Base-by-base conservation (phyloP, 64 coral and sea anemone genomes). In the Platygyra sinensis region DNA sequence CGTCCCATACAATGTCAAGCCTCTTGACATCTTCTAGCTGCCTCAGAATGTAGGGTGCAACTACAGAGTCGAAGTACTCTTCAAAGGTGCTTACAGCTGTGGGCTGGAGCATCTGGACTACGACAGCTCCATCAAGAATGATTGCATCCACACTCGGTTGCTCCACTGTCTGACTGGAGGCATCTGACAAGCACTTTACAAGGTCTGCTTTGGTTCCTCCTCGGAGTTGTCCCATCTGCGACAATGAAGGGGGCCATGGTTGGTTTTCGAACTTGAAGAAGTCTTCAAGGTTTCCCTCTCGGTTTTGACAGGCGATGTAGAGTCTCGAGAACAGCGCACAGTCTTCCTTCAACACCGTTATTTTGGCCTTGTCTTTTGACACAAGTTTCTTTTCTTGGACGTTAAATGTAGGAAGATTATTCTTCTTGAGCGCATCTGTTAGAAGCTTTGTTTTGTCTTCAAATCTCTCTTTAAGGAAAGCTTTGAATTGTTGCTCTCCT, bases 1-100 rank as follows among this genome's bases (percentile, higher is more conserved):
- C 60, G 15, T 89, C 87, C 76, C 87, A 89, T 10, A n/a, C n/a
- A n/a, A 79, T 74, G 71, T 71, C 87, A 89, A 80, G 30, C 54
- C 76, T 89, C 12, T 69, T 79, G 14, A 42, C 75, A 8, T 13
- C 13, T 71, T 77, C 55, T n/a, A 67, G 52, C 17, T 64, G 32
- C 54, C 67, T 76, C 54, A 57, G 54, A 9, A 89, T 36, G 32
- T 77, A 65, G 8, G 87, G 87, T 3, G 87, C 72, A 76, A 89
- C 62, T 20, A 77, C n/a, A 29, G 49, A 74, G 72, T 88, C 42
- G 29, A 76, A 76, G 52, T 88, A 75, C 25, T 88, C 86, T 88
- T 88, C 86, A 74, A 88, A 75, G 59, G 69, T 88, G 67, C 71
- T 52, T 15, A n/a, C 86, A 59, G 86, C 86, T 75, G 8, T 88